Evolutionary conservation across 2,888 invertebrate genomes (phyloP), one percentile per base, ranked within the genome.

Genomic region (Lithophane socia): DNA sequence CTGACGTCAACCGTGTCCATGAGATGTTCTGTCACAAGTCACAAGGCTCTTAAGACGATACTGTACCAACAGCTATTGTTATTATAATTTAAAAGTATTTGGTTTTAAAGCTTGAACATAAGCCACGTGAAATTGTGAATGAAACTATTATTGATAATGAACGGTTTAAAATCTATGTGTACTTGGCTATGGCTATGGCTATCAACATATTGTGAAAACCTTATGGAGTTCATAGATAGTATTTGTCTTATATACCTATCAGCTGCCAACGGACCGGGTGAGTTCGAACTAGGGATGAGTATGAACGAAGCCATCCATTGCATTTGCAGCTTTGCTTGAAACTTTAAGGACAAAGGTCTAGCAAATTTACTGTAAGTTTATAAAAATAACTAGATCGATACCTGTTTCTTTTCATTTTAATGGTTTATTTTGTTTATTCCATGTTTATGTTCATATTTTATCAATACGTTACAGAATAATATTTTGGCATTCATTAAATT

Each of bases 1-100:
- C 71, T 92, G 92, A 92, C 92, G 92, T 92, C 91, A 92, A 85
- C 83, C 47, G 29, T 74, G 92, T 90, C 92, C 92, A 65, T 91
- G 92, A 91, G 84, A 89, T 88, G 82, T 21, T 77, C 37, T 83
- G 86, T 86, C 85, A 87, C 86, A 83, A 85, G 82, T 83, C 78
- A 84, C 85, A 84, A 87, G 86, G 52, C 74, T 65, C 58, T 68
- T 65, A 52, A 79, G 68, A 60, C 65, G 82, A 87, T 84, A 82
- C 68, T 73, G 66, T 79, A 77, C 65, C 52, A 52, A 79, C 37
- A 56, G 54, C 58, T 66, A 73, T 83, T 86, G 72, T 82, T 60
- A 71, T 84, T 68, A 65, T 70, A 52, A 65, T 69, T 71, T 77
- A 21, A 56, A 73, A 42, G 10, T 66, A 63, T 73, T 85, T 75